A percentile compares a stretch with the other conserved stretches of the same genome.
Evolutionary conservation across 2,888 invertebrate species (phyloP).

Genomic region (Morpho helenor): DNA sequence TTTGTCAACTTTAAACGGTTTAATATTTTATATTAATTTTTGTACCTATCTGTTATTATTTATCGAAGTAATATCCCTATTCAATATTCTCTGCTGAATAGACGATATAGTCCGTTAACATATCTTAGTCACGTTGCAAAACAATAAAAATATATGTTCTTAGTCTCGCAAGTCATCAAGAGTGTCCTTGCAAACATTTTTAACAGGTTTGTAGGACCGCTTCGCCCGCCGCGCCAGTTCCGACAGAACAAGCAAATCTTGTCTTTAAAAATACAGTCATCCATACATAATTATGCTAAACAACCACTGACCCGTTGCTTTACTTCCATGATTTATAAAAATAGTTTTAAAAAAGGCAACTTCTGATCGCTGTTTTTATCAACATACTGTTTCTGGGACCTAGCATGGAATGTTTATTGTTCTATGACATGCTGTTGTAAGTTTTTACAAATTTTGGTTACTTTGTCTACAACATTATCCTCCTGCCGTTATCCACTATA

Average conservation of each 20-base stretch:
- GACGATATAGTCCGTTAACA: background rate
- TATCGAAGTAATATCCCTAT: too few species aligned
- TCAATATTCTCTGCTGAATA: background rate
- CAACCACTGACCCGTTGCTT: background rate
- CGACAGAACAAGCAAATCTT: constrained; percentile 24
- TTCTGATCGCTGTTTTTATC: too few species aligned
- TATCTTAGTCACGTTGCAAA: background rate
- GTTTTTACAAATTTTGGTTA: too few species aligned
- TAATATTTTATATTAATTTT: too few species aligned
- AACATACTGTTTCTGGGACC: too few species aligned
- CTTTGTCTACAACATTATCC: too few species aligned
- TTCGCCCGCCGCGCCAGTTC: constrained; percentile 24
- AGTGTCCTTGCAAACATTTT: constrained; percentile 43
- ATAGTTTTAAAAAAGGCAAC: too few species aligned
- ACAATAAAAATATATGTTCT: constrained; percentile 20
- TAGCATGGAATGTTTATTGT: too few species aligned
- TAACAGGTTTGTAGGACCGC: constrained; percentile 42
- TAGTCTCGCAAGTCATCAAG: constrained; percentile 27
- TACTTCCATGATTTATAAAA: background rate
- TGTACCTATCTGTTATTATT: too few species aligned
- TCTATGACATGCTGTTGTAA: too few species aligned
- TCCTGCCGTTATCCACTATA: too few species aligned
- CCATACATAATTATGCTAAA: constrained; percentile 1
- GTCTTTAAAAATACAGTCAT: constrained; percentile 5
- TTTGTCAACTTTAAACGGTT: too few species aligned